Evolutionary conservation across 2,888 invertebrate genomes (phyloP), one percentile per base, ranked within the genome.

Genomic region (Pyrgus malvae): DNA sequence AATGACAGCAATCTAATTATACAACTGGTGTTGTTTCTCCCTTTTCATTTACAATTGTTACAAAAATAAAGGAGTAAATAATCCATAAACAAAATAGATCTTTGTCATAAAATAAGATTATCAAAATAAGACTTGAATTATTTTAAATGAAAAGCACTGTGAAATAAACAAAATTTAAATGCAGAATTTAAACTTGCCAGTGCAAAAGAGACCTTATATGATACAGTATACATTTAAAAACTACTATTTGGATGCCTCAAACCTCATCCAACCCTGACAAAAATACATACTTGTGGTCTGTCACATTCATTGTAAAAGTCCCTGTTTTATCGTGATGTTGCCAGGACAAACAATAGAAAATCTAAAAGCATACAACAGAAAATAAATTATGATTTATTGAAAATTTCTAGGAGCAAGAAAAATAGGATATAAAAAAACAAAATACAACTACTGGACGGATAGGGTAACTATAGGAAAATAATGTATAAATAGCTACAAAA

Each of bases 161-260:
- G 12, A 56, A 38, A 50, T 35, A 58, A 37, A 53, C 23, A 35
- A 41, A 49, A 59, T 56, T 53, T 55, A 67, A 67, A 67, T 67
- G 67, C 67, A 66, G 59, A 65, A 64, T 53, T 55, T 19, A 29
- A 53, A 51, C 35, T 40, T 46, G 38, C 46, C 14, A 11, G 53
- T 54, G 53, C 53, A 38, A 53, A 53, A 37, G 17, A 27, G 11
- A 33, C 8, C 25, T 40, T 54, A 38, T n/a, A 27, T 40, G 12
- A 45, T 14, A 19, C 3, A n/a, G 38, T 14, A 27, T 9, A 21
- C 27, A 23, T 3, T 17, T 38, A 33, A 29, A 38, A 45, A 38
- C 41, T 53, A 54, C 17, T 31, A n/a, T 46, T 17, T 33, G 5
- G 14, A 45, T 53, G 45, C 23, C 45, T 41, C 41, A 16, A n/a